Evolutionary conservation across 2,888 invertebrate genomes (phyloP), one percentile per base, ranked within the genome.

Genomic region (Eudasyphora cyanicolor): DNA sequence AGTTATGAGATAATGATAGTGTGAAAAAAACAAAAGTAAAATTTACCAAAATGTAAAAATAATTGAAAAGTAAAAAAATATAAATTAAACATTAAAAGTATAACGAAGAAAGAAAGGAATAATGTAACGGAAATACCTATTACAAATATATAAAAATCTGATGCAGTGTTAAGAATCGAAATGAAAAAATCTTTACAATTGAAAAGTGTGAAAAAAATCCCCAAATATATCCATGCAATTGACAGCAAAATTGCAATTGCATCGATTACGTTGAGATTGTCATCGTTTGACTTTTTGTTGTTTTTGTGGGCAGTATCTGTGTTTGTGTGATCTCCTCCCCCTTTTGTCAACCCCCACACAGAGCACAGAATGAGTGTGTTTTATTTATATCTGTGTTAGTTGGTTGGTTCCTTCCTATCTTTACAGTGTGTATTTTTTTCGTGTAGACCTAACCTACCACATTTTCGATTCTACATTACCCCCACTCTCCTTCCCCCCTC

Each of bases 271-370:
- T 73, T 81, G 62, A 12, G 51, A 81, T 84, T 84, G 77, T 69
- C 76, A 82, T 82, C 85, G 29, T 84, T 86, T 81, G 85, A 80
- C 82, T 83, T 86, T 85, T 82, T 80, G 82, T 82, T 79, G 80
- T 80, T 85, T 49, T 62, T 76, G 27, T 38, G 60, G 77, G 79
- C 45, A 51, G 67, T 70, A 54, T 42, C 19, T 38, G 54, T 45
- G 64, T 79, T 45, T 64, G 60, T 81, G 60, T 76, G 82, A n/a
- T n/a, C n/a, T n/a, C n/a, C n/a, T n/a, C n/a, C n/a, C n/a, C n/a
- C n/a, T n/a, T n/a, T n/a, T n/a, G n/a, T n/a, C n/a, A n/a, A n/a
- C n/a, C n/a, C n/a, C n/a, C n/a, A n/a, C n/a, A n/a, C n/a, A n/a
- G 17, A 12, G 24, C 21, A 24, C 1, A 45, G 19, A 10, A 12